A percentile compares a stretch with the other conserved stretches of the same genome.
Conservation (phyloP, 2,888 invertebrate species). For the Eupithecia subumbrata region DNA sequence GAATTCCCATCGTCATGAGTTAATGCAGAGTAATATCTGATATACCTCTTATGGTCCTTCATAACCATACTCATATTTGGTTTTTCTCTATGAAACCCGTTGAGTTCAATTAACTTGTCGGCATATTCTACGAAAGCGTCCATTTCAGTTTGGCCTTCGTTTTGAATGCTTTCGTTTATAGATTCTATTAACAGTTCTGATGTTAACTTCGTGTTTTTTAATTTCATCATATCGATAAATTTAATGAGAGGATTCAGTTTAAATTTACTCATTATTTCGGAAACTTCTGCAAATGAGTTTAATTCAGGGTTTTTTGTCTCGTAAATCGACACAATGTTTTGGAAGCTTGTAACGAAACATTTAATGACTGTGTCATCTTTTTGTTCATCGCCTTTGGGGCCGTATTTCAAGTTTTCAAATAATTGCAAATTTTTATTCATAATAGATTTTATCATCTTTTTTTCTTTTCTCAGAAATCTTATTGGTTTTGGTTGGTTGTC, state of each 20-base stretch:
- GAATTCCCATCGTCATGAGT: not conserved
- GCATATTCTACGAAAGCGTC: not conserved
- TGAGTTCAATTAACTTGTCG: not conserved
- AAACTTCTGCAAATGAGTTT: not conserved
- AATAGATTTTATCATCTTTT: not conserved
- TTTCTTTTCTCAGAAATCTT: not conserved
- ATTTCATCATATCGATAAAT: not conserved
- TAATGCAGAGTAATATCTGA: not conserved
- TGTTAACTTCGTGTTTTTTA: not conserved
- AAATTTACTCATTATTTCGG: not conserved
- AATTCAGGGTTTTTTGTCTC: not conserved
- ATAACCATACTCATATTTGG: not conserved
- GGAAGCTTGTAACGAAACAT: not conserved
- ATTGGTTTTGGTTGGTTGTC: not conserved
- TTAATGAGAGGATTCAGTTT: not conserved
- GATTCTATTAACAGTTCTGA: not conserved
- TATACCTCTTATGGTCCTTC: not conserved
- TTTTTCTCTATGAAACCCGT: not conserved
- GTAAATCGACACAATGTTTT: not conserved
- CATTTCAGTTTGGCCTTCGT: not conserved
- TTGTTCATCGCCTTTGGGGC: not conserved
- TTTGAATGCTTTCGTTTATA: not conserved
- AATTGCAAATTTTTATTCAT: not conserved
- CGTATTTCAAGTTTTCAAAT: not conserved
- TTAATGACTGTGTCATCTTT: not conserved